Conservation (phyloP, 1,140 invertebrate species). For the Idris sp. region DNA sequence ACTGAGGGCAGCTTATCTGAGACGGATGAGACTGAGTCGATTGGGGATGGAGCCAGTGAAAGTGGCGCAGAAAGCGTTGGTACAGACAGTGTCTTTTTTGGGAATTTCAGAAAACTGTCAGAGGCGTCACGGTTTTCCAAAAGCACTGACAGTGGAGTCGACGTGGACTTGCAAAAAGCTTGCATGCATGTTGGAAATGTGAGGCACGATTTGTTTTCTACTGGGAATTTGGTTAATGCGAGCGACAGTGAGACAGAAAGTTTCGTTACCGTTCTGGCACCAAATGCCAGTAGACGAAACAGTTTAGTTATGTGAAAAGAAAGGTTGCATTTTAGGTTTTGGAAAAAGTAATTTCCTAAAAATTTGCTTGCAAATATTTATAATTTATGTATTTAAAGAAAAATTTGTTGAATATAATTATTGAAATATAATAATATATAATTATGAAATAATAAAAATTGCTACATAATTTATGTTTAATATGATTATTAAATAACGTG, state of each 20-base stretch:
- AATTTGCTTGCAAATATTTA: too few relatives aligned
- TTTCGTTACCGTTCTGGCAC: constrained; percentile 76
- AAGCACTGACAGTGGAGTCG: constrained; percentile 68
- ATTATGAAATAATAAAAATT: too few relatives aligned
- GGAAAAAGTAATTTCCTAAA: too few relatives aligned
- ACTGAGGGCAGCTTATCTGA: constrained; percentile 78
- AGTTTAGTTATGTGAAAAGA: constrained; percentile 58
- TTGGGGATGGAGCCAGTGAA: constrained; percentile 87
- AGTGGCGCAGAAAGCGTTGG: constrained; percentile 90
- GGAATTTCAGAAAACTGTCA: constrained; percentile 70
- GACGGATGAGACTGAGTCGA: constrained; percentile 85
- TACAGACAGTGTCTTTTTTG: constrained; percentile 89
- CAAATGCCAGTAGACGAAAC: constrained; percentile 53
- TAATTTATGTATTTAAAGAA: too few relatives aligned
- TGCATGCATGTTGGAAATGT: constrained; percentile 39
- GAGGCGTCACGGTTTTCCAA: constrained; percentile 78
- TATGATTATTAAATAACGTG: too few relatives aligned
- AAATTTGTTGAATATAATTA: too few relatives aligned
- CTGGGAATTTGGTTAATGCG: constrained; percentile 63
- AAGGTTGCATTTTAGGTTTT: too few relatives aligned
- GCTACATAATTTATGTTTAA: too few relatives aligned
- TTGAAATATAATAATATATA: too few relatives aligned
- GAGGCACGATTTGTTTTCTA: constrained; percentile 54
- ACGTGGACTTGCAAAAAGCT: constrained; percentile 49
- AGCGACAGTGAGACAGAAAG: constrained; percentile 78